Percentiles rank a stretch among this genome's conserved stretches.
Conservation (phyloP, 2,888 invertebrate species). For the Dione vanillae region DNA sequence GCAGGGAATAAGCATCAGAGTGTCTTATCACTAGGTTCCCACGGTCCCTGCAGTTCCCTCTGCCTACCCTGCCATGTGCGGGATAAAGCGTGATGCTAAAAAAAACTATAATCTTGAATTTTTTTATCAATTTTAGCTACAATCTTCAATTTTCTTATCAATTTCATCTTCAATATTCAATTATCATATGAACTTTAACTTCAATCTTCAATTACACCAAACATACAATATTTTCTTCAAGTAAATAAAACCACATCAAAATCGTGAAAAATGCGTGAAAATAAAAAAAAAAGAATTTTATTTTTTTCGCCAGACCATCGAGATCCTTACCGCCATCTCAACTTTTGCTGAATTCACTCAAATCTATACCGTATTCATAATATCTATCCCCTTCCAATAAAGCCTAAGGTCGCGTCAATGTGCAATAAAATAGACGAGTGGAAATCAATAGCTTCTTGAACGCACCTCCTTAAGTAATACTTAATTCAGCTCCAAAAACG, state of each 20-base stretch:
- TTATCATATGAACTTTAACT: no score
- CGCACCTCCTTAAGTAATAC: conserved; percentile 51
- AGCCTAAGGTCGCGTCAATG: conserved; percentile 37
- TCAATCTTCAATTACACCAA: no score
- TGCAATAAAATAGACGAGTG: conserved; percentile 53
- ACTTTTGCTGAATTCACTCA: conserved; percentile 7
- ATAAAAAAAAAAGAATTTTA: not conserved
- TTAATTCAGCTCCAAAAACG: conserved; percentile 44
- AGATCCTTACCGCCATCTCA: conserved; percentile 1
- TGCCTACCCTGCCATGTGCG: no score
- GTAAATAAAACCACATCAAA: not conserved
- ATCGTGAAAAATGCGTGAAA: not conserved
- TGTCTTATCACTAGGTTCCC: no score
- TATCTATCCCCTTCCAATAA: conserved; percentile 16
- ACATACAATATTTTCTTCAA: not conserved
- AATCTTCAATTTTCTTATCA: no score
- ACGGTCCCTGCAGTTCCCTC: no score
- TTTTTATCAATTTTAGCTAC: no score
- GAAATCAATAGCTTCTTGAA: conserved; percentile 58
- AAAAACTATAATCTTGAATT: no score
- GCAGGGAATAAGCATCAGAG: no score
- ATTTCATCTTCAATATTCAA: no score
- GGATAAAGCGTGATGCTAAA: no score
- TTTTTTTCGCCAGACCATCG: not conserved
- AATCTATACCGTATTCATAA: not conserved